These are phyloP conservation scores for Antitype chi DNA, from an alignment of 2,888 invertebrate species.

Conservation along the genomic window DNA sequence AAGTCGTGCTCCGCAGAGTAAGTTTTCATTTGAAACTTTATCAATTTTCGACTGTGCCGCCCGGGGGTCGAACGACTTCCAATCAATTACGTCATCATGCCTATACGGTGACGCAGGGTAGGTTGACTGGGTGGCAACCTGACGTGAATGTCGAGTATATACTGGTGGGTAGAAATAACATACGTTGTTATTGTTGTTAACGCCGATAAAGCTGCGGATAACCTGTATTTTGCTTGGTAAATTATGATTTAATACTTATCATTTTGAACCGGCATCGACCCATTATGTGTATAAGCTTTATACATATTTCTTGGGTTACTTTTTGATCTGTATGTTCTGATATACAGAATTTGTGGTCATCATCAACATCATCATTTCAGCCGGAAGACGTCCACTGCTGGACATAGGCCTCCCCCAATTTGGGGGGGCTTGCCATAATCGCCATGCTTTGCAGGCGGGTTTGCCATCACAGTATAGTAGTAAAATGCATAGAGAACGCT, in stretches of 20 bases:
- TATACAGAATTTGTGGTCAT: not conserved
- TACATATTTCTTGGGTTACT: too few species aligned
- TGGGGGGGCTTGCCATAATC: too few species aligned
- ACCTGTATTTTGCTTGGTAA: not conserved
- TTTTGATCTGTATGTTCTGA: not conserved
- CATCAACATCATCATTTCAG: too few species aligned
- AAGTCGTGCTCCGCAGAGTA: constrained; percentile 63
- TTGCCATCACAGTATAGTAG: too few species aligned
- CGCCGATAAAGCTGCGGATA: too few species aligned
- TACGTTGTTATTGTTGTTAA: not conserved
- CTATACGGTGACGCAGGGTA: constrained; percentile 27
- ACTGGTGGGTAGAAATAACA: not conserved
- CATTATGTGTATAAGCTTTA: not conserved
- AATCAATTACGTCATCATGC: constrained; percentile 70
- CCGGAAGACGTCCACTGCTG: too few species aligned
- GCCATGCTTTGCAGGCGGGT: too few species aligned
- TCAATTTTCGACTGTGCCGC: constrained; percentile 74
- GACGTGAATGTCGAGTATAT: not conserved
- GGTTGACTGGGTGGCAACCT: constrained; percentile 23
- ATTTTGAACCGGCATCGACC: not conserved
- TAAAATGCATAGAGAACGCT: too few species aligned
- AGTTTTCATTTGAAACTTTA: constrained; percentile 77
- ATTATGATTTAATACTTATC: not conserved
- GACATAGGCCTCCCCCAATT: too few species aligned
- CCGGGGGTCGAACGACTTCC: constrained; percentile 67